These are phyloP conservation scores for Drosophila mulleri DNA, from an alignment of 2,888 invertebrate genomes.

Conservation along the genomic window DNA sequence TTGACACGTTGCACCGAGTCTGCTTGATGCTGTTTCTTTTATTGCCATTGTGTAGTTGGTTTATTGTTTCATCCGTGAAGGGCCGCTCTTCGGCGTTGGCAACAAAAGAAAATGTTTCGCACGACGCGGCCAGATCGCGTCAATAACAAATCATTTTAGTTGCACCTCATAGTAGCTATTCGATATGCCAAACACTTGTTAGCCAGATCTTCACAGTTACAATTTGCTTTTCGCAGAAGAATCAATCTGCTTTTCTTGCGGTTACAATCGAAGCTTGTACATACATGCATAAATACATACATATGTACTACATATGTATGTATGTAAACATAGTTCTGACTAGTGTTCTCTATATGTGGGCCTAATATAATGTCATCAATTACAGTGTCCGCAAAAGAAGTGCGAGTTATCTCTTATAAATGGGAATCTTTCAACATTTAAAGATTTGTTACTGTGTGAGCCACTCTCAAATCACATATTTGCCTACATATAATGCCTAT, in stretches of 20 bases:
- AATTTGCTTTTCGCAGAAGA: not conserved
- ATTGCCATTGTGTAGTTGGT: slow-evolving; percentile 32
- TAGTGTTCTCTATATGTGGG: no score
- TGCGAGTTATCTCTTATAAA: no score
- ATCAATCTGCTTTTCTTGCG: not conserved
- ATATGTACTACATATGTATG: no score
- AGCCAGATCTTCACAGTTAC: not conserved
- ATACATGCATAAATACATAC: no score
- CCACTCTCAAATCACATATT: no score
- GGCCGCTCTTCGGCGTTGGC: slow-evolving; percentile 28
- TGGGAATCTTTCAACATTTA: no score
- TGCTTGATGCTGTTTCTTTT: slow-evolving; percentile 21
- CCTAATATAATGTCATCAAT: no score
- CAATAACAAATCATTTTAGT: slow-evolving; percentile 20
- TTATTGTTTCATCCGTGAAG: slow-evolving; percentile 37
- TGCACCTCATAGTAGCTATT: slow-evolving; percentile 15
- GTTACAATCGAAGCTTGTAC: not conserved
- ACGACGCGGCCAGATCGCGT: not conserved
- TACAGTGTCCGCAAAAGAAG: no score
- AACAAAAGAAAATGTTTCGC: slow-evolving; percentile 30
- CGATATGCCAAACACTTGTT: slow-evolving; percentile 11
- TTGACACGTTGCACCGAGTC: slow-evolving; percentile 39
- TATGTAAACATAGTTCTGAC: no score
- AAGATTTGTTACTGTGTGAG: no score
- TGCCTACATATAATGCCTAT: not conserved